Base-by-base conservation (phyloP, 2,888 invertebrate species). In the Venusia cambrica region DNA sequence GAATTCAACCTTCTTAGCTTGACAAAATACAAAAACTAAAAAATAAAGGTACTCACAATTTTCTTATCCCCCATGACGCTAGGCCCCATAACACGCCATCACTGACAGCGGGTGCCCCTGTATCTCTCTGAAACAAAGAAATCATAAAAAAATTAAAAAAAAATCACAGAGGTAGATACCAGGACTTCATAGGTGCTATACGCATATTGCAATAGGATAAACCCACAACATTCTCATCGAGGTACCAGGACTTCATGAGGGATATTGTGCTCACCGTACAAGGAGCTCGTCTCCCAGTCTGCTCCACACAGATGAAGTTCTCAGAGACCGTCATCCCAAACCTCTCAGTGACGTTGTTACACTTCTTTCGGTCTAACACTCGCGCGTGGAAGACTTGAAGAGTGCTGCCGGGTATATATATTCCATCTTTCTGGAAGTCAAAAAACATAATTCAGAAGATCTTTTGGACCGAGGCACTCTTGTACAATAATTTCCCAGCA, bases 21-120 rank as follows among this genome's bases (percentile, higher is more conserved):
- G n/a, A n/a, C n/a, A n/a, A n/a, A n/a, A n/a, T n/a, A 38, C 5
- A 21, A 5, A 14, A 5, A 11, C n/a, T 9, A 8, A 20, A 10
- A n/a, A 16, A n/a, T 9, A 5, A 18, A 12, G 5, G 7, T 14
- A 69, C 84, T 74, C 55, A 87, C 85, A 76, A 37, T 59, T 77
- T 84, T 1, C 85, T 55, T 18, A 85, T 63, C 0, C 85, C 81
- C 85, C 85, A 87, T 0, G 85, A 87, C 0, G 85, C 85, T 1
- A 87, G 43, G 0, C 84, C 85, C 84, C 84, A 87, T 1, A 85
- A 24, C 0, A 85, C 62, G 0, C 85, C 85, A 20, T 84, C 84
- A 33, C 84, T 84, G 1, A 84, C 85, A 0, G 84, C 85, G 16
- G 85, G 85, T 0, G 85, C 83, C 2, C 85, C 85, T 0, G 84